Conservation (phyloP, 1,140 invertebrate species). For the Pantala flavescens region DNA sequence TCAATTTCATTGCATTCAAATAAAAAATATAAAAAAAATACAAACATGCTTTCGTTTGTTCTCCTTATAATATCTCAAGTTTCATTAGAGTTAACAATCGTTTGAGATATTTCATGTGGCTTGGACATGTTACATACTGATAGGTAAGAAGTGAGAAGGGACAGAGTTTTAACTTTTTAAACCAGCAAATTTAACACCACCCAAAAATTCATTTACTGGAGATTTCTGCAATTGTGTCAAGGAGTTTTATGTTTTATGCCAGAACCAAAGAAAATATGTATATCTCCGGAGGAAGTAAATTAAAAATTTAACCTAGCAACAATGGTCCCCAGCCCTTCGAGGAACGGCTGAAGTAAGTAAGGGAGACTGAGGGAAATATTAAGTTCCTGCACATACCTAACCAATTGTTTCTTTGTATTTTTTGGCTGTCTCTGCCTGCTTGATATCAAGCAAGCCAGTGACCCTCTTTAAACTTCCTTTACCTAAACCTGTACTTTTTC, state of each 20-base stretch:
- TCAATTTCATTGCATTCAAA: slow-evolving; percentile 10
- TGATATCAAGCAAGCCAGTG: neutral
- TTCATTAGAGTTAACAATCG: neutral
- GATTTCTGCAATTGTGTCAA: neutral
- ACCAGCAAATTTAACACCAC: slow-evolving; percentile 5
- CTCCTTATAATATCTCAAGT: neutral
- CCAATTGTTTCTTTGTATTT: neutral
- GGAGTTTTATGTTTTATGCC: neutral
- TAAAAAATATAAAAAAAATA: slow-evolving; percentile 11
- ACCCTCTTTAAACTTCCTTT: neutral
- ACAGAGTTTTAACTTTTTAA: neutral
- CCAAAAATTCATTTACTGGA: neutral
- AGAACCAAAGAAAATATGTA: neutral
- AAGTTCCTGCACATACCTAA: slow-evolving; percentile 1
- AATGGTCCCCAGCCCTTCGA: neutral
- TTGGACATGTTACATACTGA: slow-evolving; percentile 10
- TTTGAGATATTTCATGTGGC: slow-evolving; percentile 3
- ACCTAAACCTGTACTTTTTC: neutral
- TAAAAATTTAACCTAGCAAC: neutral
- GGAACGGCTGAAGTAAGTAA: neutral
- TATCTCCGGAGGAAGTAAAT: neutral
- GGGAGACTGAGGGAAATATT: slow-evolving; percentile 3
- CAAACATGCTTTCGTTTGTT: slow-evolving; percentile 6
- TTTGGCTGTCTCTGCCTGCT: neutral
- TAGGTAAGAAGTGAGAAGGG: slow-evolving; percentile 5